phyloP scores from a whole-genome alignment of 2,113 vertebrate genomes.

The Nesogale talazaci region DNA sequence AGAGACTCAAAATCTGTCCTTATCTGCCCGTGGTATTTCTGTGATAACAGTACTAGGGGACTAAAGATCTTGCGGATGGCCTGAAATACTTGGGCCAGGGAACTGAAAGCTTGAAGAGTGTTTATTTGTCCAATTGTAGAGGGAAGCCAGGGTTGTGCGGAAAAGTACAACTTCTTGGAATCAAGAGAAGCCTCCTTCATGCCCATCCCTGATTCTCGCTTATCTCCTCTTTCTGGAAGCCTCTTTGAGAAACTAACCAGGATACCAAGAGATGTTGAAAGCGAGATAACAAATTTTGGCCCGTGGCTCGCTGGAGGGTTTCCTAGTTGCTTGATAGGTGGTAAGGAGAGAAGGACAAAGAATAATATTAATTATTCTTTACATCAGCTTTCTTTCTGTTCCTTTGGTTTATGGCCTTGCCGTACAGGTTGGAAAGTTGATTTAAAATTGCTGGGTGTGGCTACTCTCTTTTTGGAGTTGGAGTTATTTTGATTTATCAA shows the following conservation, averaged over 20 bases:
- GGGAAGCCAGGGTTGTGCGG: neutral
- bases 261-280: neutral
- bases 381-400: neutral
- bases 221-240: neutral
- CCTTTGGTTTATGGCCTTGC: neutral
- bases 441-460: neutral
- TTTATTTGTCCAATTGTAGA: neutral
- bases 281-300: neutral
- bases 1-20: too few species aligned
- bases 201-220: neutral
- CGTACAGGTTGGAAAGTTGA: neutral
- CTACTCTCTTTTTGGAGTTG: neutral
- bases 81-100: neutral
- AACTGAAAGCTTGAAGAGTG: neutral
- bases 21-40: too few species aligned
- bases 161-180: neutral
- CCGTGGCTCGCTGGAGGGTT: neutral
- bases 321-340: neutral
- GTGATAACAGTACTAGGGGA: too few species aligned
- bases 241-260: neutral
- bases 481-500: conserved; percentile 29
- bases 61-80: too few species aligned
- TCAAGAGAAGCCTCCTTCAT: neutral
- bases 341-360: neutral
- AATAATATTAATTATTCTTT: neutral